Evolutionary conservation across 2,888 invertebrate genomes (phyloP), one percentile per base, ranked within the genome.

Genomic region (Acleris sparsana): DNA sequence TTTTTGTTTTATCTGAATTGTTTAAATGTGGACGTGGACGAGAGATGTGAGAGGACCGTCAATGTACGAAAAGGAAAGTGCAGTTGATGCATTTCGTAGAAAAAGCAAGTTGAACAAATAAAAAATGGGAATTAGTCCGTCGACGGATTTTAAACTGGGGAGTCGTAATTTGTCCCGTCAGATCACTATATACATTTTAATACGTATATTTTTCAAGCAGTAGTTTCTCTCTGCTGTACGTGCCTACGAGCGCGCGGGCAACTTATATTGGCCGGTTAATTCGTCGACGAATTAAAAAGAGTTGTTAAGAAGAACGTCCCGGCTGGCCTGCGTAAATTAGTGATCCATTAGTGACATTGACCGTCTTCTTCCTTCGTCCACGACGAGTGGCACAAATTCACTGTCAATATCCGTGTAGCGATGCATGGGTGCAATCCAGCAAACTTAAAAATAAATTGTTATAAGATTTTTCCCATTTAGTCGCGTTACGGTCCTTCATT

Each of bases 401-500:
- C 73, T 70, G 65, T 74, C 69, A 58, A 53, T 58, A 62, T 53
- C 59, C 11, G 3, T n/a, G 58, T 55, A 59, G 84, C 82, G 25
- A 25, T 25, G 7, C 9, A 33, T 33, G 33, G 80, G 81, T 79
- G 81, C 77, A 13, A 33, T 43, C 20, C 74, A 76, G 76, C 77
- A 80, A 80, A 72, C 69, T 67, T 73, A 72, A 75, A 77, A n/a
- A 5, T 39, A 43, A 7, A 55, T 55, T 43, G 33, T 53, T 39
- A 18, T 83, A 52, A 46, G 16, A 53, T 76, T 73, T 73, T 1
- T 4, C 72, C 77, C 68, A 67, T 67, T 84, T 79, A 80, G 78
- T 79, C 78, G 77, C 73, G 73, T 79, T 80, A 77, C 63, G 44
- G 33, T 73, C 78, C 73, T 79, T 79, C 78, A 72, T 79, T 82